Evolutionary conservation across 2,797 vertebrate species (phyloP).

Genomic region (Tachyglossus aculeatus): DNA sequence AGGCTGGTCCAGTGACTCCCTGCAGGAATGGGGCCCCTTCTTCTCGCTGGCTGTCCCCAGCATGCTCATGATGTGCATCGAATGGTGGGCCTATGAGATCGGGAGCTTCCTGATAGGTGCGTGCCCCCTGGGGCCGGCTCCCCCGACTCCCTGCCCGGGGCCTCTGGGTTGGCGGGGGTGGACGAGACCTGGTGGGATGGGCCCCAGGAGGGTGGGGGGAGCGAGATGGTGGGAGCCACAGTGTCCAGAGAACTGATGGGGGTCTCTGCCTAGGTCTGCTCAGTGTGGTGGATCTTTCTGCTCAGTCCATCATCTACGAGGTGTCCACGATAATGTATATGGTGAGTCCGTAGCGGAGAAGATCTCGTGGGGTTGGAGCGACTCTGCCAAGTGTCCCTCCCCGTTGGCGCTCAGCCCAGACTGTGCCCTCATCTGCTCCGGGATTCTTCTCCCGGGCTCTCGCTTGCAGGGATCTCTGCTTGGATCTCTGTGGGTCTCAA

Average conservation of each 20-base stretch:
- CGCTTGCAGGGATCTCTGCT: not conserved
- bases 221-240: rapidly evolving
- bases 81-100: slow-evolving; percentile 90
- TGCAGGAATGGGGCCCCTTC: slow-evolving; percentile 87
- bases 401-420: no score
- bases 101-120: slow-evolving; percentile 86
- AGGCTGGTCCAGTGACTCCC: slow-evolving; percentile 87
- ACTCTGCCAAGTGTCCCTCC: not conserved
- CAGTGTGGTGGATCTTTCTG: slow-evolving; percentile 83
- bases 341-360: slow-evolving; percentile 77
- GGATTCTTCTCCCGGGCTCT: not conserved
- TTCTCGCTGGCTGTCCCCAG: slow-evolving; percentile 86
- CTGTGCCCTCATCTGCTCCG: not conserved
- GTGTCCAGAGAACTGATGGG: no score
- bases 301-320: slow-evolving; percentile 81
- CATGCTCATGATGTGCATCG: slow-evolving; percentile 85
- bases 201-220: rapidly evolving
- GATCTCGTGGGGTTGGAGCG: not conserved
- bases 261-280: slow-evolving; percentile 77
- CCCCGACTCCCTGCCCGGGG: no score
- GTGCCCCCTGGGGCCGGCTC: not conserved
- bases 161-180: not conserved
- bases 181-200: not conserved
- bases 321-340: slow-evolving; percentile 77
- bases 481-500: no score